Conservation (phyloP, 2,888 invertebrate genomes). For the Dermolepida albohirtum region DNA sequence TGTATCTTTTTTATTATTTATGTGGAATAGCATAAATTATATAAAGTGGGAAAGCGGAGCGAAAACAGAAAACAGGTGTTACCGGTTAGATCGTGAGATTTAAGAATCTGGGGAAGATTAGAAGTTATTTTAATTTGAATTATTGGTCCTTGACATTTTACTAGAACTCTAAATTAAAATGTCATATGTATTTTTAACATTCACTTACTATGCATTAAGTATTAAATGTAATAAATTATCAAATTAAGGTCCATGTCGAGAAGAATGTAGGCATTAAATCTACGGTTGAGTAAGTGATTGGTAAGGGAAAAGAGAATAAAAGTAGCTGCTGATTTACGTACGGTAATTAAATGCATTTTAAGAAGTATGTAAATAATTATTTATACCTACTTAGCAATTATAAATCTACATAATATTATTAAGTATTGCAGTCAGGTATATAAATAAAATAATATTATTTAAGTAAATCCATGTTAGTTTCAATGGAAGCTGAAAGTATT, state of each 20-base stretch:
- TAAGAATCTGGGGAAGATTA: slow-evolving; percentile 30
- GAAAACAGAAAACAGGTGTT: slow-evolving; percentile 27
- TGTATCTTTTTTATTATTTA: slow-evolving; percentile 21
- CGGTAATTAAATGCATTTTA: too few relatives aligned
- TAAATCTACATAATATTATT: background rate
- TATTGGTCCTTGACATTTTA: slow-evolving; percentile 27
- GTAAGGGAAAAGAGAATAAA: too few relatives aligned
- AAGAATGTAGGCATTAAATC: too few relatives aligned
- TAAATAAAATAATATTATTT: too few relatives aligned
- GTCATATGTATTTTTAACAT: slow-evolving; percentile 5
- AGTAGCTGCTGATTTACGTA: background rate
- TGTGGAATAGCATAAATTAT: slow-evolving; percentile 30
- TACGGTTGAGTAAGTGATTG: too few relatives aligned
- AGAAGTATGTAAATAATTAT: too few relatives aligned
- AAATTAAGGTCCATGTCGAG: too few relatives aligned
- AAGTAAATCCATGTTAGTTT: too few relatives aligned
- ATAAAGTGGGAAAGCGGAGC: slow-evolving; percentile 16
- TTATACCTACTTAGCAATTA: background rate
- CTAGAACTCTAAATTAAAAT: slow-evolving; percentile 17
- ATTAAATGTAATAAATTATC: background rate
- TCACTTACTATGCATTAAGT: background rate
- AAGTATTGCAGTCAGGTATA: too few relatives aligned
- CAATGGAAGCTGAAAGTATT: too few relatives aligned
- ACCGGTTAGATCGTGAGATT: slow-evolving; percentile 28
- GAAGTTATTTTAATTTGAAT: slow-evolving; percentile 21